Conservation (phyloP, 2,797 vertebrate genomes). For the Danio aesculapii region DNA sequence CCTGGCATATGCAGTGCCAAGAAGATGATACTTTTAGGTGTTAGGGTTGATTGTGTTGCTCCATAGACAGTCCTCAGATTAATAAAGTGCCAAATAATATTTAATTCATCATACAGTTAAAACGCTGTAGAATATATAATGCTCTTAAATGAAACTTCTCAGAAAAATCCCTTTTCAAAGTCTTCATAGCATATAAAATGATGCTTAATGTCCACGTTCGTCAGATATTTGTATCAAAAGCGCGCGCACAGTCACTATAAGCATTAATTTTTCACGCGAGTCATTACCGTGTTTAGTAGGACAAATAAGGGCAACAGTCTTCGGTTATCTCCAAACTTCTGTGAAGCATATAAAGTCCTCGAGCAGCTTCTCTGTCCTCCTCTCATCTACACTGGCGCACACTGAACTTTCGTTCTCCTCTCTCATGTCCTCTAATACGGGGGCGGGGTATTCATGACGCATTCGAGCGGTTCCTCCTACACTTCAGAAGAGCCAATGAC, state of each 20-base stretch:
- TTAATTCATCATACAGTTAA: neutral
- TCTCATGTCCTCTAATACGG: constrained; percentile 61
- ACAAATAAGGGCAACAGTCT: constrained; percentile 22
- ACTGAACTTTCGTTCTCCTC: constrained; percentile 77
- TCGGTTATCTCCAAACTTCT: constrained; percentile 21
- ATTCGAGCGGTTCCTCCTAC: constrained; percentile 33
- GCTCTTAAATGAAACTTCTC: neutral
- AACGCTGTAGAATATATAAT: constrained; percentile 2
- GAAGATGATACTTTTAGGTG: neutral
- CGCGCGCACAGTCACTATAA: constrained; percentile 4
- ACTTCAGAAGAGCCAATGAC: neutral
- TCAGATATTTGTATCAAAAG: constrained; percentile 14
- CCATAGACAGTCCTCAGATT: constrained; percentile 9
- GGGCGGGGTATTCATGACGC: constrained; percentile 65
- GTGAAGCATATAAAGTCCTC: constrained; percentile 5
- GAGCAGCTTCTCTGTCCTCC: constrained; percentile 24
- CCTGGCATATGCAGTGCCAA: constrained; percentile 27
- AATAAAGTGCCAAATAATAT: neutral
- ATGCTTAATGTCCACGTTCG: constrained; percentile 20
- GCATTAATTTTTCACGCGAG: neutral
- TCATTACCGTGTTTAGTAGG: constrained; percentile 10
- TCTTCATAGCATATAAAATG: constrained; percentile 11
- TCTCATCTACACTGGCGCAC: constrained; percentile 67
- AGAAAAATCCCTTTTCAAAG: constrained; percentile 8
- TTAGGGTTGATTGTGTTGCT: constrained; percentile 21